phyloP scores from a whole-genome alignment of 1,140 invertebrate species.

The Drosophila tristis region DNA sequence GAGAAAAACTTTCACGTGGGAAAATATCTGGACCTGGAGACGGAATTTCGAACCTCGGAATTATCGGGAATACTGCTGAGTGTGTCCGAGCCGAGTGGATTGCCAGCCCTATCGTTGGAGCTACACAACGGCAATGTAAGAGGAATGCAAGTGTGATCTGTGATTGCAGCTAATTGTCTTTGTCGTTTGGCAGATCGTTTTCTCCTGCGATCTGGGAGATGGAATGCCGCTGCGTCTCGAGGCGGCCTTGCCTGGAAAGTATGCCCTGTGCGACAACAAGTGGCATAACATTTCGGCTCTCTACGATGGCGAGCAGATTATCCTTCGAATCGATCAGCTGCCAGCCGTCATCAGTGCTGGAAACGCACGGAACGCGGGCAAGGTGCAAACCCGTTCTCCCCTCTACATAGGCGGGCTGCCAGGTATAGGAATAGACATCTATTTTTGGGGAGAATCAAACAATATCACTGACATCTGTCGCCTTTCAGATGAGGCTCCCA shows the following conservation, averaged over 20 bases:
- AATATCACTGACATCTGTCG: constrained; percentile 17
- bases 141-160: background rate
- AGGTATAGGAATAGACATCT: constrained; percentile 85
- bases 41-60: constrained; percentile 94
- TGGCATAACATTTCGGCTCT: constrained; percentile 93
- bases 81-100: constrained; percentile 87
- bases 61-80: constrained; percentile 92
- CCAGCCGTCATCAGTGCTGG: constrained; percentile 85
- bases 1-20: constrained; percentile 90
- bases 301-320: constrained; percentile 89
- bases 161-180: constrained; percentile 3
- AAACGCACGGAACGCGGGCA: constrained; percentile 53
- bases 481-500: constrained; percentile 87
- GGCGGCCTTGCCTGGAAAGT: constrained; percentile 87
- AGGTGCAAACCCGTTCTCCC: constrained; percentile 86
- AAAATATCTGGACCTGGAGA: constrained; percentile 88
- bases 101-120: constrained; percentile 90
- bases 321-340: constrained; percentile 89
- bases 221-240: constrained; percentile 86
- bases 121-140: constrained; percentile 90
- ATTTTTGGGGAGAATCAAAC: background rate
- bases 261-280: constrained; percentile 91
- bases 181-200: constrained; percentile 85
- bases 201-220: constrained; percentile 89
- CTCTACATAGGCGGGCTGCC: constrained; percentile 94